These are phyloP conservation scores for Drosophila sp. DNA, from an alignment of 1,140 invertebrate species.

Conservation along the genomic window DNA sequence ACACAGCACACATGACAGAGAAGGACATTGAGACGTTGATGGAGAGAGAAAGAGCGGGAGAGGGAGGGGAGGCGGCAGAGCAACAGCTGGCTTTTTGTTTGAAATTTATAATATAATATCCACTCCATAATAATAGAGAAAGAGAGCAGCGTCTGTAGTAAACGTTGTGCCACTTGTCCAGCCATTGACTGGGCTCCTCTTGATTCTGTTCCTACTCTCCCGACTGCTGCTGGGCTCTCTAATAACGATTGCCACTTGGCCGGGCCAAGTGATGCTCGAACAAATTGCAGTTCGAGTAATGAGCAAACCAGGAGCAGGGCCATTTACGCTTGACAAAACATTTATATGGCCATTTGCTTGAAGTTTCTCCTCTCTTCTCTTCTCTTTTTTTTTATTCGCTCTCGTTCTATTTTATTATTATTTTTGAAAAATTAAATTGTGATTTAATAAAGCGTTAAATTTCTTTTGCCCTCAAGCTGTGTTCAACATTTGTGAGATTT, in stretches of 20 bases:
- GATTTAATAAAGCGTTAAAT: conserved; percentile 74
- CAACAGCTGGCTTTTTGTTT: conserved; percentile 37
- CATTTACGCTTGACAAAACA: conserved; percentile 28
- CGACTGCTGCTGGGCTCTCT: not conserved
- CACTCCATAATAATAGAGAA: conserved; percentile 37
- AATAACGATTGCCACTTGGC: conserved; percentile 35
- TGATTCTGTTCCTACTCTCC: not conserved
- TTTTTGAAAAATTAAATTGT: conserved; percentile 56
- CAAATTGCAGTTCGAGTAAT: conserved; percentile 30
- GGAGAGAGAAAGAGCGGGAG: conserved; percentile 33
- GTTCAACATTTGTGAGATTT: conserved; percentile 8
- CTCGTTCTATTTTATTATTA: conserved; percentile 2
- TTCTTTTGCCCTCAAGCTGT: conserved; percentile 46
- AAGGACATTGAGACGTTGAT: conserved; percentile 41
- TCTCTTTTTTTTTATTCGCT: not conserved
- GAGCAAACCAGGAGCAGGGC: not conserved
- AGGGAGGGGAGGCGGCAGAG: conserved; percentile 13
- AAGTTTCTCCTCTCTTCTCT: too few relatives aligned
- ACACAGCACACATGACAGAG: conserved; percentile 1
- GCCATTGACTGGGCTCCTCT: conserved; percentile 24
- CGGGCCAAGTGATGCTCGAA: conserved; percentile 21
- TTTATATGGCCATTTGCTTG: conserved; percentile 10
- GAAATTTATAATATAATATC: conserved; percentile 50
- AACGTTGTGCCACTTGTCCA: conserved; percentile 20
- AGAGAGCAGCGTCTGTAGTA: conserved; percentile 16